Percentiles rank a stretch among this genome's conserved stretches.
Evolutionary conservation across 2,888 invertebrate species (phyloP).

Genomic region (Julus scanicus): DNA sequence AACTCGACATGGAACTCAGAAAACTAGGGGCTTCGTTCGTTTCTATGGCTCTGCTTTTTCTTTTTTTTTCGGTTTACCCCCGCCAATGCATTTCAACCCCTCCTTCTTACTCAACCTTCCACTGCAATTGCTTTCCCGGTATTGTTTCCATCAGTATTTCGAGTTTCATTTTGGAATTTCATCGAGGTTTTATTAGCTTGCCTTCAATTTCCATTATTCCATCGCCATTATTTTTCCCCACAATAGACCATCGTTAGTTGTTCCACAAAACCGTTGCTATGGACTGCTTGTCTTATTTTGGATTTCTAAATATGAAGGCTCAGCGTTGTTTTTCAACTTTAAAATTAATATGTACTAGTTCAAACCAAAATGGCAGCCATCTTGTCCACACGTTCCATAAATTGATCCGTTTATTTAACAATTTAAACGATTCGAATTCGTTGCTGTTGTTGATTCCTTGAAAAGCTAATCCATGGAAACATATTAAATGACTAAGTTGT

Average conservation of each 20-base stretch:
- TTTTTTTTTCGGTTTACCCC: not conserved
- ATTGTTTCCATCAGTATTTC: slow-evolving; percentile 39
- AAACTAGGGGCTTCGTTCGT: slow-evolving; percentile 9
- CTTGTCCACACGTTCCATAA: no score
- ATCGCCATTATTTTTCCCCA: not conserved
- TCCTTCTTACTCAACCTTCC: slow-evolving; percentile 4
- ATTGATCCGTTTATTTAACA: no score
- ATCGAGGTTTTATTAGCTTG: slow-evolving; percentile 17
- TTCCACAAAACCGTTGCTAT: not conserved
- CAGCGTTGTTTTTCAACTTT: not conserved
- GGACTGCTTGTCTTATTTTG: not conserved
- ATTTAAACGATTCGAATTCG: no score
- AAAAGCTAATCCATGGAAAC: no score
- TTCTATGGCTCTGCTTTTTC: not conserved
- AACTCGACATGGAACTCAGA: not conserved
- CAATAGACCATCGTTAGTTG: not conserved
- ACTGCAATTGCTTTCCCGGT: not conserved
- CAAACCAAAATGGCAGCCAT: no score
- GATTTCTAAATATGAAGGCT: not conserved
- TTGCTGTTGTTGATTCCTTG: no score
- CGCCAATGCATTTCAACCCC: not conserved
- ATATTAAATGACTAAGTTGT: no score
- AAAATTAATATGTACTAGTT: no score
- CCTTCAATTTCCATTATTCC: slow-evolving; percentile 5
- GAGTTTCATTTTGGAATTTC: slow-evolving; percentile 39